A percentile compares a stretch with the other conserved stretches of the same genome.
These are phyloP conservation scores for Chloromyia formosa DNA, from an alignment of 2,888 invertebrate genomes.

Conservation along the genomic window DNA sequence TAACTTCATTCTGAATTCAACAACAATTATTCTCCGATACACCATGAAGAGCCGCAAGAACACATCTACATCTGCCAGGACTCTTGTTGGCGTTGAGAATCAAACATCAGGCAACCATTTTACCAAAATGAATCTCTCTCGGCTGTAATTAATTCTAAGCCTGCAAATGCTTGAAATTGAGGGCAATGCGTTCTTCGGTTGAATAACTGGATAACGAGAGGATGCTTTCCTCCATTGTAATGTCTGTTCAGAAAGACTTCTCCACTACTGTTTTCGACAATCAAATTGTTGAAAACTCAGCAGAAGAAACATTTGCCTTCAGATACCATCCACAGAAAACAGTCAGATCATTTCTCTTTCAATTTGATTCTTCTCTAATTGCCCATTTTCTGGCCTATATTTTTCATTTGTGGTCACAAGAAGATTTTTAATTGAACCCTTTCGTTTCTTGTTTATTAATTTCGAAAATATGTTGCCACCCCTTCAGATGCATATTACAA, in stretches of 20 bases:
- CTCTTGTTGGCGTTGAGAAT: slow-evolving; percentile 6
- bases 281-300: slow-evolving; percentile 16
- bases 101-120: slow-evolving; percentile 26
- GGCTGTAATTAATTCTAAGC: slow-evolving; percentile 35
- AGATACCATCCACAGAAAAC: slow-evolving; percentile 10
- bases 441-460: slow-evolving; percentile 48
- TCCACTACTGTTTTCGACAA: slow-evolving; percentile 7
- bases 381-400: slow-evolving; percentile 48
- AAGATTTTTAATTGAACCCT: slow-evolving; percentile 47
- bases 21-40: not conserved
- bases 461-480: slow-evolving; percentile 41
- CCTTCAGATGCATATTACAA: slow-evolving; percentile 18
- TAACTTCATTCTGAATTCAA: slow-evolving; percentile 14
- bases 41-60: not conserved
- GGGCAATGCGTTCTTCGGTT: slow-evolving; percentile 17
- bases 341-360: slow-evolving; percentile 26
- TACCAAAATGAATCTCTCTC: slow-evolving; percentile 24
- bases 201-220: slow-evolving; percentile 21
- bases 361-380: slow-evolving; percentile 44
- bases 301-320: slow-evolving; percentile 4
- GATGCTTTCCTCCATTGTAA: slow-evolving; percentile 7
- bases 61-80: not conserved
- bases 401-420: slow-evolving; percentile 48
- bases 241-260: not conserved
- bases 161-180: slow-evolving; percentile 30